Percentiles rank a stretch among this genome's conserved stretches.
These are phyloP conservation scores for Ursus arctos DNA, from an alignment of 2,113 vertebrate genomes.

Conservation along the genomic window DNA sequence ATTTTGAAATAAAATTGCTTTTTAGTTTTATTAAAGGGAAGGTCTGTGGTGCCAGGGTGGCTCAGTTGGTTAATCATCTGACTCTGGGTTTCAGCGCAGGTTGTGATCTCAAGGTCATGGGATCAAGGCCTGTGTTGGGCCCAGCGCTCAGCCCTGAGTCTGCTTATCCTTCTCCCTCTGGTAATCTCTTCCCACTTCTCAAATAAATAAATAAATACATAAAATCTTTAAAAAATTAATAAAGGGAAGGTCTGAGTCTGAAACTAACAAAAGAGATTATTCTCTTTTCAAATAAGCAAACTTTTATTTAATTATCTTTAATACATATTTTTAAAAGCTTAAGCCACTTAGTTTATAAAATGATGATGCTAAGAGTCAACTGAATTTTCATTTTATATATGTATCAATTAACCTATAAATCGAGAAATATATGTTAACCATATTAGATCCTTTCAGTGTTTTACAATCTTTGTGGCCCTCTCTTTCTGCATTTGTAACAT, in stretches of 20 bases:
- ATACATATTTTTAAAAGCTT: not conserved
- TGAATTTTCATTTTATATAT: not conserved
- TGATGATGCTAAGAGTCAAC: not conserved
- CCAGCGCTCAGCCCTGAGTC: not conserved
- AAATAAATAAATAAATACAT: not conserved
- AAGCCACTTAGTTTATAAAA: not conserved
- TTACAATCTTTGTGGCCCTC: not conserved
- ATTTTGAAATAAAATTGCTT: not conserved
- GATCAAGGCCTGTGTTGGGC: fast-evolving
- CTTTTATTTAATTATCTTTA: not conserved
- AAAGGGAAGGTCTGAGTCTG: not conserved
- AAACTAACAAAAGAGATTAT: not conserved
- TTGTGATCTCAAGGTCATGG: not conserved
- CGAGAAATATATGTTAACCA: not conserved
- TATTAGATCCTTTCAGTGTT: not conserved
- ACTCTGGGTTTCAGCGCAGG: not conserved
- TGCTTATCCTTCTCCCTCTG: not conserved
- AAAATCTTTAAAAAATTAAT: not conserved
- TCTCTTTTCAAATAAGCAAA: not conserved
- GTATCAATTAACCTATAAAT: not conserved
- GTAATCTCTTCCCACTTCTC: too few species aligned
- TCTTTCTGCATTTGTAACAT: not conserved
- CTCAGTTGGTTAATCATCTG: not conserved
- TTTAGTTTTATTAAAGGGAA: not conserved
- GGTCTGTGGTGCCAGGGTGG: not conserved